Percentiles rank a stretch among this genome's conserved stretches.
These are phyloP conservation scores for Eunapius fragilis DNA, from an alignment of 37 sponge, comb jelly and placozoan genomes.

Conservation along the genomic window DNA sequence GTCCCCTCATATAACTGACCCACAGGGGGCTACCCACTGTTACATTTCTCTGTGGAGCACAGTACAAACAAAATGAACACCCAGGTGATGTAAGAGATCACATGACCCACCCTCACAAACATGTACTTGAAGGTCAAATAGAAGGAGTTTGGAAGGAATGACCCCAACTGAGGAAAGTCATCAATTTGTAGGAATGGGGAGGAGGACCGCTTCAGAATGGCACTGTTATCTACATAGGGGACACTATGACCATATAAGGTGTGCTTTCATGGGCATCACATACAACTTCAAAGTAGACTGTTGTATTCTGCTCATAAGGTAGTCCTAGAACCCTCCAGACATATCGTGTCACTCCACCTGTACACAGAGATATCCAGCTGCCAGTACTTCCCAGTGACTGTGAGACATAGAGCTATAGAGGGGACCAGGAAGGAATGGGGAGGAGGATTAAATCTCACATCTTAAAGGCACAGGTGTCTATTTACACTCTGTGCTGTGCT, in stretches of 20 bases:
- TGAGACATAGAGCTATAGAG: neutral
- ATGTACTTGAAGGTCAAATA: conserved; percentile 49
- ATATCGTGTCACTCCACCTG: neutral
- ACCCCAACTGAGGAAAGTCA: conserved; percentile 1
- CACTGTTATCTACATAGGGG: neutral
- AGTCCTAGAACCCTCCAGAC: neutral
- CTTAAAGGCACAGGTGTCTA: neutral
- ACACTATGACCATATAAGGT: neutral
- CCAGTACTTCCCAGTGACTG: neutral
- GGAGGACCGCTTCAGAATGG: neutral
- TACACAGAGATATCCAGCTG: neutral
- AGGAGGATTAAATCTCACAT: neutral
- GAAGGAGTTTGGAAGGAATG: conserved; percentile 36
- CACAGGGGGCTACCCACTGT: conserved; percentile 53
- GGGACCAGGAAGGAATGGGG: neutral
- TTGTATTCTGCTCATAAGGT: neutral
- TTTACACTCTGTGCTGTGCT: neutral
- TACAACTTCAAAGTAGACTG: neutral
- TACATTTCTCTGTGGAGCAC: neutral
- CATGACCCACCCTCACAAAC: conserved; percentile 55
- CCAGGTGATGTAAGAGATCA: neutral
- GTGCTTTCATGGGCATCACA: neutral
- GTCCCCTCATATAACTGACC: conserved; percentile 35
- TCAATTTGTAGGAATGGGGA: neutral
- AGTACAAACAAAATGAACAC: neutral